Evolutionary conservation across 2,888 invertebrate genomes (phyloP), one percentile per base, ranked within the genome.

Genomic region (Cheilosia vulpina): DNA sequence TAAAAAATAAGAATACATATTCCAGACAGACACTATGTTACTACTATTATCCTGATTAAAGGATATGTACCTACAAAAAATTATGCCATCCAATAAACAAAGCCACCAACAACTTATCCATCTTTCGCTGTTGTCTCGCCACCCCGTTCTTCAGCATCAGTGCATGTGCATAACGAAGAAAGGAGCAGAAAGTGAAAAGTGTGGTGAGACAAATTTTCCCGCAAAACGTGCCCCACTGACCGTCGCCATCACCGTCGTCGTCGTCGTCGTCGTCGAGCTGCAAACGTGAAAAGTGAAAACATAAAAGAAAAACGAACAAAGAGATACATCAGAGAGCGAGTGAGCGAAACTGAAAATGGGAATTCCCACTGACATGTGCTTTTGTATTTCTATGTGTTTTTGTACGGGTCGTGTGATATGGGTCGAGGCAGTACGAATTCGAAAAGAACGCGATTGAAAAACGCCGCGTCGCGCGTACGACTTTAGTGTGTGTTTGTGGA

Each of bases 321-420:
- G 52, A 77, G 27, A 21, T 13, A 50, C 50, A 19, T 60, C 24
- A 60, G 58, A 63, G 71, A 71, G 45, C 60, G 65, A 73, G 34
- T 77, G 52, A 65, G 31, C 34, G 41, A 69, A 68, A 63, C 17
- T 69, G 41, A 71, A 82, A 85, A 85, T 72, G 55, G 66, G 71
- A 77, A 76, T 77, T 72, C 62, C 71, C 65, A 69, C 52, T 60
- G 85, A 76, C 81, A 81, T 85, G 85, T 85, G 85, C 81, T 85
- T 77, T 72, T 63, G 21, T 34, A 57, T 62, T 62, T 57, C 52
- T 34, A 71, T 72, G 27, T 63, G 21, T 69, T 45, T 5, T 47
- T 73, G 45, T 65, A 27, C 17, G 43, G 53, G 47, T 47, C 50
- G 13, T 38, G 17, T 71, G 72, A 63, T 79, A 79, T 69, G 73